Evolutionary conservation across 2,888 invertebrate genomes (phyloP).

Genomic region (Augochlorella aurata): DNA sequence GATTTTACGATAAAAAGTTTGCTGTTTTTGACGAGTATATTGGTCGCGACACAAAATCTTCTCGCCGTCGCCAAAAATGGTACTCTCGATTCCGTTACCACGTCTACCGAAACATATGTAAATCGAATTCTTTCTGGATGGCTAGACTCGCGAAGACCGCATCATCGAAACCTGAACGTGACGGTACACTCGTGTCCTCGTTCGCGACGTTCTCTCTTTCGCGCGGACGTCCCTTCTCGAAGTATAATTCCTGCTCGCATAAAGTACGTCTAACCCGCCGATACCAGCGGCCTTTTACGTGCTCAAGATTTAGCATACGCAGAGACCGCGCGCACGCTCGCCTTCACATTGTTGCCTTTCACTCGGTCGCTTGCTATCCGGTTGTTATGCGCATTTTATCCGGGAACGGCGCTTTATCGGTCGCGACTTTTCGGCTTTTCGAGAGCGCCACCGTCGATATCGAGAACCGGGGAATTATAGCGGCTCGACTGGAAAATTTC

Average conservation of each 20-base stretch:
- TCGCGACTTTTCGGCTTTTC: conserved; percentile 9
- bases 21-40: no score
- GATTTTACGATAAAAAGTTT: not conserved
- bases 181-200: not conserved
- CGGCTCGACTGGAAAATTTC: conserved; percentile 6
- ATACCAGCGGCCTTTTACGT: conserved; percentile 17
- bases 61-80: no score
- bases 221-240: conserved; percentile 6
- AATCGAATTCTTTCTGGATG: not conserved
- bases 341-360: conserved; percentile 80
- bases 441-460: not conserved
- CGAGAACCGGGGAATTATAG: conserved; percentile 7
- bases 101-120: no score
- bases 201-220: not conserved
- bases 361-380: conserved; percentile 67
- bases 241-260: conserved; percentile 28
- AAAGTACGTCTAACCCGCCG: conserved; percentile 18
- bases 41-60: no score
- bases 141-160: no score
- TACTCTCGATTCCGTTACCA: no score
- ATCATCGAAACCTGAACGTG: not conserved
- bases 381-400: conserved; percentile 45
- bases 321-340: conserved; percentile 61
- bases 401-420: conserved; percentile 29
- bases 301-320: conserved; percentile 33